Percentiles rank a stretch among this genome's conserved stretches.
phyloP scores from a whole-genome alignment of 2,113 vertebrate species.

The Cyrtonyx montezumae region DNA sequence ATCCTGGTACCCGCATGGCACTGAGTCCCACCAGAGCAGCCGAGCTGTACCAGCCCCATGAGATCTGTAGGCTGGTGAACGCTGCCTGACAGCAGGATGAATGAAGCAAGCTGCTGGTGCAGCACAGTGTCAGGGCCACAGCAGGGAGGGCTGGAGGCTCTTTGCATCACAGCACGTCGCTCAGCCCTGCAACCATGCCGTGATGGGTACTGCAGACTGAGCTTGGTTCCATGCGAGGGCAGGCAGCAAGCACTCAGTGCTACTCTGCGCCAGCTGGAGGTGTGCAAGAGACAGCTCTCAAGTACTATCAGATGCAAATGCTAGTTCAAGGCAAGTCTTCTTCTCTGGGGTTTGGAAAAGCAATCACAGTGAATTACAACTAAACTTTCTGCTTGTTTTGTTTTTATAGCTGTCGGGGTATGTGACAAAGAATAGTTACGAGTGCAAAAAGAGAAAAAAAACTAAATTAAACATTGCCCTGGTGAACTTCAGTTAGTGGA shows the following conservation, averaged over 20 bases:
- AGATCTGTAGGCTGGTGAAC: fast-evolving
- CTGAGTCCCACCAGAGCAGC: background rate
- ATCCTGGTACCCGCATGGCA: fast-evolving
- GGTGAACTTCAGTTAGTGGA: background rate
- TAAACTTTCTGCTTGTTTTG: background rate
- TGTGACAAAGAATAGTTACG: fast-evolving
- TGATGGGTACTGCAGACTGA: background rate
- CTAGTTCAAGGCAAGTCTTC: background rate
- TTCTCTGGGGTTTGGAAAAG: background rate
- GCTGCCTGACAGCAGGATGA: background rate
- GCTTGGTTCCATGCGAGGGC: fast-evolving
- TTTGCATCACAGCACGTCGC: fast-evolving
- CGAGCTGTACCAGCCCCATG: background rate
- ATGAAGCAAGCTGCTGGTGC: background rate
- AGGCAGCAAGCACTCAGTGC: fast-evolving
- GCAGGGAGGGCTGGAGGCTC: background rate
- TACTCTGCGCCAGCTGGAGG: background rate
- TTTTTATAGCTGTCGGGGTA: background rate
- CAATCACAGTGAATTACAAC: background rate
- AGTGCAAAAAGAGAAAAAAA: background rate
- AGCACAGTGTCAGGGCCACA: background rate
- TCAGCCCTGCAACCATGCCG: background rate
- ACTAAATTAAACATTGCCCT: background rate
- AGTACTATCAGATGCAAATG: background rate
- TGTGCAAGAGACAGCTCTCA: fast-evolving